These are phyloP conservation scores for Dromaius novaehollandiae DNA, from an alignment of 2,113 vertebrate species.

Conservation along the genomic window DNA sequence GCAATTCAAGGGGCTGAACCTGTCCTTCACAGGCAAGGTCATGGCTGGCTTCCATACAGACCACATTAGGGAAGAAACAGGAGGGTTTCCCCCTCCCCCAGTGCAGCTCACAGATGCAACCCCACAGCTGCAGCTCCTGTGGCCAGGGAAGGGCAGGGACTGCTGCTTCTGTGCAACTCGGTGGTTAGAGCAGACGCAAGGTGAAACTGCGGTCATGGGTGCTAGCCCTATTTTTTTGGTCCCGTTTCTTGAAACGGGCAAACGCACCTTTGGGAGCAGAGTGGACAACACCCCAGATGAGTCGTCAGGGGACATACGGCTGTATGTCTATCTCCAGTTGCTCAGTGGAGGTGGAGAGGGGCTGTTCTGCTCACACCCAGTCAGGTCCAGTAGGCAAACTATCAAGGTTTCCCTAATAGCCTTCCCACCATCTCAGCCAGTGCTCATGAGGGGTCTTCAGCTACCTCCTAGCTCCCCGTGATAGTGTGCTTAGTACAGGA, in stretches of 20 bases:
- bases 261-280: background rate
- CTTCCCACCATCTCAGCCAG: background rate
- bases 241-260: background rate
- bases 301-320: background rate
- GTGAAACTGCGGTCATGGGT: too few relatives aligned
- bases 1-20: background rate
- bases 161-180: background rate
- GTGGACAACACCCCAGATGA: background rate
- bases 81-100: background rate
- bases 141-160: background rate
- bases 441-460: rapidly evolving
- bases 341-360: background rate
- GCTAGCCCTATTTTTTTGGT: too few relatives aligned
- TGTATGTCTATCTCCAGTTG: too few relatives aligned
- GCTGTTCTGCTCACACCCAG: background rate
- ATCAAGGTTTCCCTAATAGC: background rate
- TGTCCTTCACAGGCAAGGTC: background rate
- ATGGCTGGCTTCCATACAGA: background rate
- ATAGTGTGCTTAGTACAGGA: background rate
- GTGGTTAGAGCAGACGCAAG: background rate
- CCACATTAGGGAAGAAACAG: background rate
- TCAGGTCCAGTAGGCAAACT: background rate
- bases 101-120: background rate
- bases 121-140: background rate
- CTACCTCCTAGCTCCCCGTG: background rate